Conservation (phyloP, 1,140 invertebrate species). For the Drosophila varians region DNA sequence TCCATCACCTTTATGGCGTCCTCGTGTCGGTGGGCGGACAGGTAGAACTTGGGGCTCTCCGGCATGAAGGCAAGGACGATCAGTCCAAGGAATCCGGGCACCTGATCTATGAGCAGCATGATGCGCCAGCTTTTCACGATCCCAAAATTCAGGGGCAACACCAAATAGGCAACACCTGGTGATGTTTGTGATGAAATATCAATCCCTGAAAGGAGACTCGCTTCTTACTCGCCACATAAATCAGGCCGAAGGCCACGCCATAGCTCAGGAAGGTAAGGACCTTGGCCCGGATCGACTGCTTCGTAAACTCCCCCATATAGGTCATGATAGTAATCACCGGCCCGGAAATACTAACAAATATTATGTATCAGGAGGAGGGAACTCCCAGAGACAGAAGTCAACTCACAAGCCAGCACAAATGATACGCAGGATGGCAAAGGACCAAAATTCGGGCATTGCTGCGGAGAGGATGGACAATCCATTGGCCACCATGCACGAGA, state of each 20-base stretch:
- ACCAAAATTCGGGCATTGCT: constrained; percentile 56
- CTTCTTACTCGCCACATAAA: constrained; percentile 42
- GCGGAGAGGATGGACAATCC: constrained; percentile 16
- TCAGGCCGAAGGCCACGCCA: constrained; percentile 27
- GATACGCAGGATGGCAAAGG: constrained; percentile 28
- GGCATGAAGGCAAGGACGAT: constrained; percentile 13
- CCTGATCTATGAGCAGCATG: not conserved
- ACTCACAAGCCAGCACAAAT: constrained; percentile 36
- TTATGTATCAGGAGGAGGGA: no score
- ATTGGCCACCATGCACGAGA: not conserved
- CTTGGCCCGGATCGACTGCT: constrained; percentile 28
- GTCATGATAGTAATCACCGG: constrained; percentile 4
- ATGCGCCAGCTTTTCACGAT: constrained; percentile 30
- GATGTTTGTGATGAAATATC: no score
- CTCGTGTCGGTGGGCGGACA: constrained; percentile 16
- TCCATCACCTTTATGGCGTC: constrained; percentile 36
- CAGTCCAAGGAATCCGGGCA: constrained; percentile 26
- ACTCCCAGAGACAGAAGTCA: not conserved
- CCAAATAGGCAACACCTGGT: constrained; percentile 14
- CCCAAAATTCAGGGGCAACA: not conserved
- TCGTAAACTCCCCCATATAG: constrained; percentile 54
- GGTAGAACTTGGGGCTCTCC: constrained; percentile 53
- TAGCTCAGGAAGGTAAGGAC: constrained; percentile 33
- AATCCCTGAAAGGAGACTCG: no score
- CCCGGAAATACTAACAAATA: constrained; percentile 30